These are phyloP conservation scores for Drosophila eugracilis DNA, from an alignment of 1,140 invertebrate genomes.

Conservation along the genomic window DNA sequence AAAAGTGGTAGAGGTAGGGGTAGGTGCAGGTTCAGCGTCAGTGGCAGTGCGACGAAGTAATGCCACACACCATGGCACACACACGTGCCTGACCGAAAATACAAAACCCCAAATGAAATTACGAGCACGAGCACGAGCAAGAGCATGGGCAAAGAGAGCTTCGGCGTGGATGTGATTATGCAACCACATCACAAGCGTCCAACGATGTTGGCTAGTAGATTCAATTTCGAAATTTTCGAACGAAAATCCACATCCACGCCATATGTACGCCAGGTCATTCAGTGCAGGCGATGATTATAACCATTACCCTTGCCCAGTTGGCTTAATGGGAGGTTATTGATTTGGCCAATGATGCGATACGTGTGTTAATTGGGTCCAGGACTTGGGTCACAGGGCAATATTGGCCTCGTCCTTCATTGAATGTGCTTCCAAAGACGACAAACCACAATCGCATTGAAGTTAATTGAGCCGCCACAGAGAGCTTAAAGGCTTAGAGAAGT, in stretches of 20 bases:
- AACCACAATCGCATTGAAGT: constrained; percentile 25
- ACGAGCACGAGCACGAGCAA: constrained; percentile 1
- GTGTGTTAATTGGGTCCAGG: not conserved
- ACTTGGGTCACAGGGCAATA: not conserved
- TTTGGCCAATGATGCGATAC: not conserved
- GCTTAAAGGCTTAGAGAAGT: constrained; percentile 16
- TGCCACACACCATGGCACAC: too few relatives aligned
- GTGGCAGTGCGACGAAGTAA: not conserved
- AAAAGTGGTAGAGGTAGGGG: too few relatives aligned
- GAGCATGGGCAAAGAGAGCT: too few relatives aligned
- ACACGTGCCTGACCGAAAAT: constrained; percentile 6
- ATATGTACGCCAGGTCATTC: not conserved
- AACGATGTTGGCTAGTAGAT: not conserved
- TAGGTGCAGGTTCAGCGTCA: too few relatives aligned
- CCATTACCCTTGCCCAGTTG: not conserved
- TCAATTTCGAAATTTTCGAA: constrained; percentile 8
- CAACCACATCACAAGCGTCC: constrained; percentile 1
- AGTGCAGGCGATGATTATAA: not conserved
- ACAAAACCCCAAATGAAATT: constrained; percentile 16
- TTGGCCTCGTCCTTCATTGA: not conserved
- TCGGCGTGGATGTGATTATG: constrained; percentile 15
- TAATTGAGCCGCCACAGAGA: constrained; percentile 23
- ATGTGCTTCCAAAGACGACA: constrained; percentile 1
- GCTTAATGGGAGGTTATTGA: not conserved
- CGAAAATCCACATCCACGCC: constrained; percentile 4